phyloP scores from a whole-genome alignment of 2,888 invertebrate species.

The Calliphora vomitoria region DNA sequence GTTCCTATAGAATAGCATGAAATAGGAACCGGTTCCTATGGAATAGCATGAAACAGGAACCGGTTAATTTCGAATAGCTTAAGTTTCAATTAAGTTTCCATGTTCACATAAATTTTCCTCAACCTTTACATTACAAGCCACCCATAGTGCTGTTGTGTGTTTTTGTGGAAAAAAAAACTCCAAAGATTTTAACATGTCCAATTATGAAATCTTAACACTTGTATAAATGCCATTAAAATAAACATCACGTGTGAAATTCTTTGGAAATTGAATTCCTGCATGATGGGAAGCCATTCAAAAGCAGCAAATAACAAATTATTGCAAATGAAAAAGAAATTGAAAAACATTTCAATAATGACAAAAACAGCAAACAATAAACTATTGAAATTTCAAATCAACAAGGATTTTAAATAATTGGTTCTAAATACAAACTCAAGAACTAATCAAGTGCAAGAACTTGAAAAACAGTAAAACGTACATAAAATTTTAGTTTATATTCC shows the following conservation, averaged over 20 bases:
- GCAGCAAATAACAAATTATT: neutral
- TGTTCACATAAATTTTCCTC: too few relatives aligned
- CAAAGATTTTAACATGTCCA: neutral
- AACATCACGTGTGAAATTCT: slow-evolving; percentile 12
- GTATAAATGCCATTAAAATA: neutral
- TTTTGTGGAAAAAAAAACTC: neutral
- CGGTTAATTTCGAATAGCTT: too few relatives aligned
- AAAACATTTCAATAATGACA: neutral
- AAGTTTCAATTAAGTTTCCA: too few relatives aligned
- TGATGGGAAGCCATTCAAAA: slow-evolving; percentile 6
- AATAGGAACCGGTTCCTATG: too few relatives aligned
- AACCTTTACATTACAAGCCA: neutral
- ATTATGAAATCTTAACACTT: slow-evolving; percentile 19
- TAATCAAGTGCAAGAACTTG: too few relatives aligned
- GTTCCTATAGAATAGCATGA: too few relatives aligned
- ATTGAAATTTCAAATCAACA: too few relatives aligned
- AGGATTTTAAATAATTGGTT: too few relatives aligned
- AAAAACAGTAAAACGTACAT: too few relatives aligned
- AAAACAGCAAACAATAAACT: neutral
- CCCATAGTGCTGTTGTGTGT: neutral
- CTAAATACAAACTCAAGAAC: too few relatives aligned
- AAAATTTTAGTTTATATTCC: too few relatives aligned
- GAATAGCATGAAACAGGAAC: too few relatives aligned
- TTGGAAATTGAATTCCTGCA: neutral
- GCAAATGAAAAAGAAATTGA: neutral